Percentiles rank a stretch among this genome's conserved stretches.
Evolutionary conservation across 1,140 invertebrate species (phyloP).

Genomic region (Dysdera silvatica): DNA sequence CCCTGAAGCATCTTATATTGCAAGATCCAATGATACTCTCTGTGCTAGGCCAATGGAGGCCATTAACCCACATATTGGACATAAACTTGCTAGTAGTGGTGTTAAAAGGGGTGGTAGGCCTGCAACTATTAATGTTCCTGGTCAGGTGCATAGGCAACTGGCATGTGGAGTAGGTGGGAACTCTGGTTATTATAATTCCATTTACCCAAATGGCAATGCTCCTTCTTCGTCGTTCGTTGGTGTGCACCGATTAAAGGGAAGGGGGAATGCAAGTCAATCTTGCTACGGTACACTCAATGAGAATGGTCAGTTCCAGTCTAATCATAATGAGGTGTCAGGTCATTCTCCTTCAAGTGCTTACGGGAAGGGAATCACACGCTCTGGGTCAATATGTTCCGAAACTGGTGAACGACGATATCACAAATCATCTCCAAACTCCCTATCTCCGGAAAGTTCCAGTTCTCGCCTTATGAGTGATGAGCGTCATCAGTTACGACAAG

Average conservation of each 20-base stretch:
- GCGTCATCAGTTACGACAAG: background rate
- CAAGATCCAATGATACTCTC: background rate
- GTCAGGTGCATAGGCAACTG: background rate
- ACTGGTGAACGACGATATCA: slow-evolving; percentile 31
- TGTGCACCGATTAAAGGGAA: too few species aligned
- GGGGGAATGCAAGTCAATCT: too few species aligned
- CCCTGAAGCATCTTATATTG: background rate
- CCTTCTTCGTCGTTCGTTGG: slow-evolving; percentile 23
- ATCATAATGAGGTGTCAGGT: background rate
- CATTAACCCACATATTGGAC: slow-evolving; percentile 26
- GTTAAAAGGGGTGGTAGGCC: background rate
- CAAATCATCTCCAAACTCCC: slow-evolving; percentile 14
- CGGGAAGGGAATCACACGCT: slow-evolving; percentile 24
- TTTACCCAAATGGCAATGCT: slow-evolving; percentile 9
- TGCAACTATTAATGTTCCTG: slow-evolving; percentile 22
- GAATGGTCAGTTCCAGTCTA: too few species aligned
- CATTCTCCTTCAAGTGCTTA: background rate
- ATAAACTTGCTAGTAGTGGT: slow-evolving; percentile 26
- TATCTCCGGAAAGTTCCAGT: background rate
- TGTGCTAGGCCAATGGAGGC: slow-evolving; percentile 15
- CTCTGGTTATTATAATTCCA: too few species aligned
- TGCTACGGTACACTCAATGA: too few species aligned
- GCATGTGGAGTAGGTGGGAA: background rate
- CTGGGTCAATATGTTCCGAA: slow-evolving; percentile 33
- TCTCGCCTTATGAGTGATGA: background rate